These are phyloP conservation scores for Microcebus griseorufus DNA, from an alignment of 2,113 vertebrate species.

Conservation along the genomic window DNA sequence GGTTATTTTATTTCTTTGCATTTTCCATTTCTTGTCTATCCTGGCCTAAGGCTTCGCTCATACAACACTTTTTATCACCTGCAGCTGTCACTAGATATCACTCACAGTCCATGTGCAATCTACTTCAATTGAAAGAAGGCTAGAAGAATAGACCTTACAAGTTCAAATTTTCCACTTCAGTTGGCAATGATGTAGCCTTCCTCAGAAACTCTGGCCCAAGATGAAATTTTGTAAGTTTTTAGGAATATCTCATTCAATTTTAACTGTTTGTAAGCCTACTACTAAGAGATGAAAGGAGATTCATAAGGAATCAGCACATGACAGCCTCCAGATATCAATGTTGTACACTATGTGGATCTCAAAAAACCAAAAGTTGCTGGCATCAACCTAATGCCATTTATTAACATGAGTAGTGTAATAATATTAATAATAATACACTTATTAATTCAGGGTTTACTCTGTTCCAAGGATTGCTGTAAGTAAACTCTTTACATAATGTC, in stretches of 20 bases:
- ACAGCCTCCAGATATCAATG: background rate
- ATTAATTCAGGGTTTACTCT: background rate
- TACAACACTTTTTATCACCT: background rate
- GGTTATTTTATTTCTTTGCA: background rate
- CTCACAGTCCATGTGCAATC: background rate
- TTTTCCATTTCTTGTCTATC: background rate
- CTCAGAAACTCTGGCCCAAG: background rate
- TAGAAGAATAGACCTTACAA: background rate
- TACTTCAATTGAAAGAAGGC: background rate
- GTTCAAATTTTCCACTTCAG: background rate
- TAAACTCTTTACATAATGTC: background rate
- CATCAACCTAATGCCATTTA: background rate
- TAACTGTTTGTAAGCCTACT: background rate
- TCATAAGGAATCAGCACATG: background rate
- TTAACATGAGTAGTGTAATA: background rate
- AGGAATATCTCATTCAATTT: background rate
- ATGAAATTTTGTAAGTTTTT: background rate
- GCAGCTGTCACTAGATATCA: background rate
- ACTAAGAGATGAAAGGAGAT: background rate
- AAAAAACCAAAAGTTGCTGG: background rate
- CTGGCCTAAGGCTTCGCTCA: background rate
- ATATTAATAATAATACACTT: background rate
- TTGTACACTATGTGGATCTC: background rate
- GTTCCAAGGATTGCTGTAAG: background rate
- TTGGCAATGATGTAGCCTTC: background rate